These are phyloP conservation scores for Apodemia hepburni DNA, from an alignment of 2,888 invertebrate species.

Conservation along the genomic window DNA sequence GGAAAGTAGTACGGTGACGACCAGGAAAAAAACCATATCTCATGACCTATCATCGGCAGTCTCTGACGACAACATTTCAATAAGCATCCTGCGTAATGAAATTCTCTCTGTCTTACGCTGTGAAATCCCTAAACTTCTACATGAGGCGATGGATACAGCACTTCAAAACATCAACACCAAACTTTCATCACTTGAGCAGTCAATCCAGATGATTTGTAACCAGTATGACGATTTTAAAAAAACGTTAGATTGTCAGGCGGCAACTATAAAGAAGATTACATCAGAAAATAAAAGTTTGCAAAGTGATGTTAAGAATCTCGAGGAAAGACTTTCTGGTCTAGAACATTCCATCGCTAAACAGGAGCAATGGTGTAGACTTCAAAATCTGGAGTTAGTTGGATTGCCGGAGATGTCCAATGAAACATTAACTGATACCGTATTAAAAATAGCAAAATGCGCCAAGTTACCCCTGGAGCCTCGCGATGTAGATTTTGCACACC, in stretches of 20 bases:
- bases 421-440: not conserved
- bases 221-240: not conserved
- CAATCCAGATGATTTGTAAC: not conserved
- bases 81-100: no score
- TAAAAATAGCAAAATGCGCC: no score
- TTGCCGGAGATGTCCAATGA: not conserved
- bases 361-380: not conserved
- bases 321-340: not conserved
- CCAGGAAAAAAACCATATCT: no score
- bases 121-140: no score
- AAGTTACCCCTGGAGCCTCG: no score
- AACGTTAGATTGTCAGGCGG: not conserved
- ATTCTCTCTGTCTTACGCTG: no score
- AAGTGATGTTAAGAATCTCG: not conserved
- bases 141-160: no score
- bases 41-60: no score
- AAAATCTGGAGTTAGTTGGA: no score
- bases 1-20: no score
- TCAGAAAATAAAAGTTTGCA: not conserved
- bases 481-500: not conserved
- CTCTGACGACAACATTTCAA: no score
- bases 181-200: not conserved
- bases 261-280: not conserved
- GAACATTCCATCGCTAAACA: not conserved
- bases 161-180: not conserved